phyloP scores from a whole-genome alignment of 2,797 vertebrate species.

The Chelon labrosus region DNA sequence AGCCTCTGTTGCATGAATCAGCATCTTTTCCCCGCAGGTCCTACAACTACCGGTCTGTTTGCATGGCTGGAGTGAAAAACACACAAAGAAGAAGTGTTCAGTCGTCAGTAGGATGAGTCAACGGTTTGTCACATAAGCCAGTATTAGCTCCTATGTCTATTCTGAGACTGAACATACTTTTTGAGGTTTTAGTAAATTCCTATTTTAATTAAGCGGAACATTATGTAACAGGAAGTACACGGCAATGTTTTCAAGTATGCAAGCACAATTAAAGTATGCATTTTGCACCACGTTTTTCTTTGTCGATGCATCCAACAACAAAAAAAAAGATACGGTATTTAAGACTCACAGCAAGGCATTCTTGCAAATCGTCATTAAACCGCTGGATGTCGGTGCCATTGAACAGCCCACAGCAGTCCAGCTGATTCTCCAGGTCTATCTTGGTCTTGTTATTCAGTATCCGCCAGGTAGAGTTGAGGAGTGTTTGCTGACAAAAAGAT shows the following conservation, averaged over 20 bases:
- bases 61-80: slow-evolving; percentile 79
- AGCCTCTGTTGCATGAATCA: slow-evolving; percentile 90
- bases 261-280: not conserved
- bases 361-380: slow-evolving; percentile 71
- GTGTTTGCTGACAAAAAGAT: slow-evolving; percentile 76
- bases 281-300: not conserved
- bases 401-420: slow-evolving; percentile 92
- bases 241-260: not conserved
- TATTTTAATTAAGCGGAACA: slow-evolving; percentile 8
- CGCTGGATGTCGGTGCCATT: slow-evolving; percentile 70
- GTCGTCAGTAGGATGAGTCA: slow-evolving; percentile 29
- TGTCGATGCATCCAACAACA: not conserved
- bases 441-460: slow-evolving; percentile 83
- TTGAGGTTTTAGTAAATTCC: no score
- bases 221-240: slow-evolving; percentile 10
- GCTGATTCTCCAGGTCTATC: slow-evolving; percentile 84
- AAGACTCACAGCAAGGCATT: slow-evolving; percentile 85
- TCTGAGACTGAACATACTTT: slow-evolving; percentile 25
- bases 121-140: slow-evolving; percentile 8
- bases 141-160: slow-evolving; percentile 36
- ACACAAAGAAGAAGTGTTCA: slow-evolving; percentile 14
- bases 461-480: slow-evolving; percentile 88
- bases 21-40: slow-evolving; percentile 88
- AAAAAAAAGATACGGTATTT: not conserved
- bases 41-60: slow-evolving; percentile 58